phyloP scores from a whole-genome alignment of 2,797 vertebrate genomes.

The Neostethus bicornis region DNA sequence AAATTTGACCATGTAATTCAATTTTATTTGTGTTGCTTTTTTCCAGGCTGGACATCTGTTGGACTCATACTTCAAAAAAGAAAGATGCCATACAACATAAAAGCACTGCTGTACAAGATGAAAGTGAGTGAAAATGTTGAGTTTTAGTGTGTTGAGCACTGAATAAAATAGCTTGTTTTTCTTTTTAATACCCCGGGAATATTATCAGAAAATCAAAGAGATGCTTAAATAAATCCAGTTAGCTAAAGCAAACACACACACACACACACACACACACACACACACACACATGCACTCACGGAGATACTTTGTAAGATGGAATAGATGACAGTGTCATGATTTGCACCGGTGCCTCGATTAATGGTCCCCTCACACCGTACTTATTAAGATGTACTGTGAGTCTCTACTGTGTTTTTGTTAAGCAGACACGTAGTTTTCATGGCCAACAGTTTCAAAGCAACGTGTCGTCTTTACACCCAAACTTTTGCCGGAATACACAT shows the following conservation, averaged over 20 bases:
- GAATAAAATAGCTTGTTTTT: neutral
- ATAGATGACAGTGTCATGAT: constrained; percentile 17
- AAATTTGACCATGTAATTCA: neutral
- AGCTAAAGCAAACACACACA: neutral
- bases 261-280: neutral
- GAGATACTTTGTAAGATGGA: constrained; percentile 7
- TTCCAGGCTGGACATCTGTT: neutral
- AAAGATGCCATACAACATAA: neutral
- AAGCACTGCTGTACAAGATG: neutral
- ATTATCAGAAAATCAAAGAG: constrained; percentile 5
- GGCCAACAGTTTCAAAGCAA: constrained; percentile 39
- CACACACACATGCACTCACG: neutral
- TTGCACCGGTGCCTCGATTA: constrained; percentile 47
- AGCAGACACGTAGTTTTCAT: constrained; percentile 51
- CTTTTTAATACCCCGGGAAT: too few relatives aligned
- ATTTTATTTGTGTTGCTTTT: neutral
- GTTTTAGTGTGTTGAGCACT: too few relatives aligned
- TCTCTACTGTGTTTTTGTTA: constrained; percentile 39
- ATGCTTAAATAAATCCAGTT: constrained; percentile 24
- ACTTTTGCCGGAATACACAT: constrained; percentile 57
- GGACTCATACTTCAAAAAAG: neutral
- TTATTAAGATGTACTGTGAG: constrained; percentile 42
- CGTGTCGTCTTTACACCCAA: constrained; percentile 47
- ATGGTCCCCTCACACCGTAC: constrained; percentile 45
- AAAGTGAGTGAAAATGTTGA: neutral